Percentiles rank a stretch among this genome's conserved stretches.
phyloP scores from a whole-genome alignment of 2,888 invertebrate genomes.

The Pandemis cinnamomeana region DNA sequence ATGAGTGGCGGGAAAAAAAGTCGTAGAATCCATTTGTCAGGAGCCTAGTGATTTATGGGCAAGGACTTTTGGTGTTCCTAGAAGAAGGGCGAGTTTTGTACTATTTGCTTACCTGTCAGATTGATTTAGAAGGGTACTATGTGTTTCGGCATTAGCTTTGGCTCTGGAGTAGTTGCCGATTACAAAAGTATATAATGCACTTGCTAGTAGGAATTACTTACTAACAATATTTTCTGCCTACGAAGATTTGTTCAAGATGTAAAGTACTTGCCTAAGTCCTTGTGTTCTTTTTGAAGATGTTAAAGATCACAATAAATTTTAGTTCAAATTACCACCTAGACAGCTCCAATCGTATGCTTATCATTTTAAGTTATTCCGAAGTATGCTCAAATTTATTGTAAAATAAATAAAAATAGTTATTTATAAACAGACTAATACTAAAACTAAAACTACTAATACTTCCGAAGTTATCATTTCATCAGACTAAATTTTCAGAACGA shows the following conservation, averaged over 20 bases:
- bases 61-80: constrained; percentile 80
- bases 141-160: constrained; percentile 51
- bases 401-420: no score
- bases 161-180: constrained; percentile 4
- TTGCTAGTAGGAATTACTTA: no score
- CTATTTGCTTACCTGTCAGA: constrained; percentile 84
- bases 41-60: constrained; percentile 80
- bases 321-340: no score
- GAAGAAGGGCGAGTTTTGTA: constrained; percentile 80
- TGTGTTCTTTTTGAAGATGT: no score
- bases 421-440: no score
- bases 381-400: not conserved
- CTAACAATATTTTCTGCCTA: not conserved
- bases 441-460: no score
- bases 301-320: no score
- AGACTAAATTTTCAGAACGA: not conserved
- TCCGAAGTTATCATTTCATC: not conserved
- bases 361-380: not conserved
- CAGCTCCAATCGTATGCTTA: no score
- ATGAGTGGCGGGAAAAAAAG: constrained; percentile 81
- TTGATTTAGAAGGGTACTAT: constrained; percentile 74
- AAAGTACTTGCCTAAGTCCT: no score
- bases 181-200: not conserved
- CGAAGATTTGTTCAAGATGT: not conserved
- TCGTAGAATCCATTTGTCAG: constrained; percentile 84